Evolutionary conservation across 2,113 vertebrate genomes (phyloP).

Genomic region (Echinops telfairi): DNA sequence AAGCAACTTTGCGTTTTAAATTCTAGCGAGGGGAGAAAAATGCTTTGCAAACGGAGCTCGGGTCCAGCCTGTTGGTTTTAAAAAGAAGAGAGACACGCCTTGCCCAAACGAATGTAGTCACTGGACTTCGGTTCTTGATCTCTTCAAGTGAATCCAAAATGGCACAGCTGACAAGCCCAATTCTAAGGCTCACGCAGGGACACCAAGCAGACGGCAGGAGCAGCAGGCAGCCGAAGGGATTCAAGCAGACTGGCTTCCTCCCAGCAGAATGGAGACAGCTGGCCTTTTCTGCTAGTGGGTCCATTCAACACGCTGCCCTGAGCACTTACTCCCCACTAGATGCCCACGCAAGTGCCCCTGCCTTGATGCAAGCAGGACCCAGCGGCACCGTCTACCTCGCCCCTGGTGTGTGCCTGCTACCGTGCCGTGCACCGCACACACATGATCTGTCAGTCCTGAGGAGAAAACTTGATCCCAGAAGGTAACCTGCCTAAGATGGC

Average conservation of each 20-base stretch:
- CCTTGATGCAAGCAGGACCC: no score
- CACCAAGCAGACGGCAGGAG: neutral
- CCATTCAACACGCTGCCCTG: neutral
- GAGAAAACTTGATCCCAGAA: neutral
- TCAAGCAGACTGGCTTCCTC: neutral
- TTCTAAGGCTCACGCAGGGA: neutral
- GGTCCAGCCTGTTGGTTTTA: conserved; percentile 35
- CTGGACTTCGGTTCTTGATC: neutral
- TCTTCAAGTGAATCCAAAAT: conserved; percentile 40
- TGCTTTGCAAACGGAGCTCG: conserved; percentile 1
- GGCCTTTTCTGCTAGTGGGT: neutral
- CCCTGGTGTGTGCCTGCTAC: no score
- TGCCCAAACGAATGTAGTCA: neutral
- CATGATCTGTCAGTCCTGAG: no score
- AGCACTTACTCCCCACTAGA: neutral
- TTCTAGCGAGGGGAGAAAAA: conserved; percentile 49
- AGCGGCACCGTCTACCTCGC: no score
- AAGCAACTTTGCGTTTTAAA: conserved; percentile 33
- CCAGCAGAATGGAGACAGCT: neutral
- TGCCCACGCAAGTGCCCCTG: neutral
- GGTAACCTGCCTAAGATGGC: neutral
- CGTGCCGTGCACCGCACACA: no score
- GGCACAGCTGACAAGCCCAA: neutral
- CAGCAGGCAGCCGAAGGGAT: neutral
- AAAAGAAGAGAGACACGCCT: conserved; percentile 10